Evolutionary conservation across 1,140 invertebrate species (phyloP), one percentile per base, ranked within the genome.

Genomic region (Latrodectus geometricus): DNA sequence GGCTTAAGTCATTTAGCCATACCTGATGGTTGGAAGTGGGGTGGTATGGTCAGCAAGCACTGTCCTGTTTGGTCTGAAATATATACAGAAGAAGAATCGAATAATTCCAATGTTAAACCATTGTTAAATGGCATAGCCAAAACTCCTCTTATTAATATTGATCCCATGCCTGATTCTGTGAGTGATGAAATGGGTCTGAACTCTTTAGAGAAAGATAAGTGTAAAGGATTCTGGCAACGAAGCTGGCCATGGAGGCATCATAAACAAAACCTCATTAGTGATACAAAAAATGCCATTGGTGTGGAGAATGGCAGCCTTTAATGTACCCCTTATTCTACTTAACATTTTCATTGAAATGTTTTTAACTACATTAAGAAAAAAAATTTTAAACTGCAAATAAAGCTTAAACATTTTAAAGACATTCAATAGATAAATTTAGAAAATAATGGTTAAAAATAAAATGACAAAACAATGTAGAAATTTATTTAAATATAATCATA

Each of bases 1-100:
- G 95, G 95, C 0, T 91, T 96, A 48, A 93, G 92, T 83, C 95
- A 95, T 90, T 90, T 95, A n/a, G 95, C 95, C 61, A 96, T 96
- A 80, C 95, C 95, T 4, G 92, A 94, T 66, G 95, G 95, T 12
- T 96, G 95, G 95, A 93, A 92, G 20, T 96, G 95, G 95, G 95
- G 95, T 56, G 95, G 95, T 4, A 92, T 94, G 11, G 95, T 93
- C 3, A 95, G 94, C 48, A 93, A 93, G 73, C 94, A 94, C 90
- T 95, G 94, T 90, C 95, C 95, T 15, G 91, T 95, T 4, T 96
- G 94, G 94, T 93, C 92, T 65, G 92, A 92, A 86, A 88, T 93
- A 14, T 91, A 90, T 20, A 69, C 61, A 20, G 69, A 80, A 20
- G 78, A 82, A 23, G 70, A 79, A 50, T 48, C 77, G 7, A 68